Conservation (phyloP, 2,797 vertebrate genomes). For the Danio jaintianensis region DNA sequence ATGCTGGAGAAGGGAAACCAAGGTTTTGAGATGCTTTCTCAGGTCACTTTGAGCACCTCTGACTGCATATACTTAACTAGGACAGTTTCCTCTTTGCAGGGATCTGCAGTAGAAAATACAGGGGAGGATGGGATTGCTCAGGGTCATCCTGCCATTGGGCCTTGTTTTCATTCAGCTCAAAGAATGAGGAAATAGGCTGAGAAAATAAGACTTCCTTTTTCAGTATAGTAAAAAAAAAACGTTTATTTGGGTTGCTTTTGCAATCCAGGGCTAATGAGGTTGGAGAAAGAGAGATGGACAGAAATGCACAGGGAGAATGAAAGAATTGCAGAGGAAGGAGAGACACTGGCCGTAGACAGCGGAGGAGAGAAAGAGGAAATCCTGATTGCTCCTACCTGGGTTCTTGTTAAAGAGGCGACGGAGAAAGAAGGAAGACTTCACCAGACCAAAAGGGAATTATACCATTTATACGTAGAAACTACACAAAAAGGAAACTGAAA, state of each 20-base stretch:
- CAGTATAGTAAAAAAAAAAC: conserved; percentile 27
- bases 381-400: conserved; percentile 39
- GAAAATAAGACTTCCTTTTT: conserved; percentile 51
- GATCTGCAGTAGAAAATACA: conserved; percentile 77
- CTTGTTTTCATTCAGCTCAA: conserved; percentile 58
- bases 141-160: conserved; percentile 72
- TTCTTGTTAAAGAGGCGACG: conserved; percentile 40
- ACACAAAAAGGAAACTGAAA: conserved; percentile 17
- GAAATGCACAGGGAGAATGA: conserved; percentile 50
- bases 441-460: conserved; percentile 37
- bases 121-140: conserved; percentile 73
- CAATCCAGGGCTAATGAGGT: conserved; percentile 50
- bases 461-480: conserved; percentile 19
- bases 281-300: conserved; percentile 46
- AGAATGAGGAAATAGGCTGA: conserved; percentile 51
- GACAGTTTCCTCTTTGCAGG: conserved; percentile 83
- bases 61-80: conserved; percentile 74
- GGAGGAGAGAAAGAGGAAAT: conserved; percentile 36
- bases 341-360: conserved; percentile 48
- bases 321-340: conserved; percentile 33
- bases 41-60: conserved; percentile 70
- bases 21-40: conserved; percentile 58
- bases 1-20: conserved; percentile 52
- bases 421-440: conserved; percentile 25
- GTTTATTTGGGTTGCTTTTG: conserved; percentile 44